Conservation (phyloP, 2,888 invertebrate species). For the Tolmerus cingulatus region DNA sequence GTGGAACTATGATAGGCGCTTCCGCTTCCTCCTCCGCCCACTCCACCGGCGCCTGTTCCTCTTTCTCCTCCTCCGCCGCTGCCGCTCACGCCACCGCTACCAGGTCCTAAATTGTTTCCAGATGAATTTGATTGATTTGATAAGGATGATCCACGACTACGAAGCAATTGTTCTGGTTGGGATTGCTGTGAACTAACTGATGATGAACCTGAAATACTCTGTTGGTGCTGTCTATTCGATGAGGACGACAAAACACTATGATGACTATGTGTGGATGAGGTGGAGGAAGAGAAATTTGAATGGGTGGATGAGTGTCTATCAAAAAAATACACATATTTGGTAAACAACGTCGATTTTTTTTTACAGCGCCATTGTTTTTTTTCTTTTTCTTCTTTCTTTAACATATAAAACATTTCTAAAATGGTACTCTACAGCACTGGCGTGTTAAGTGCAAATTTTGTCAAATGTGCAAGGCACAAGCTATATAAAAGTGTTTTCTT, state of each 20-base stretch:
- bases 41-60: constrained; percentile 17
- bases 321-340: constrained; percentile 23
- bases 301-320: constrained; percentile 55
- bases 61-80: constrained; percentile 29
- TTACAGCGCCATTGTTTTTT: neutral
- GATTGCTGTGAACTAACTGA: constrained; percentile 28
- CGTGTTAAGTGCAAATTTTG: neutral
- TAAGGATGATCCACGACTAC: constrained; percentile 31
- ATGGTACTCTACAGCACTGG: neutral
- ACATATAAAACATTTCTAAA: neutral
- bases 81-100: constrained; percentile 50
- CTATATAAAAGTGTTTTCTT: neutral
- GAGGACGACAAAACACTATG: constrained; percentile 44
- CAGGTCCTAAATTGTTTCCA: constrained; percentile 16
- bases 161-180: constrained; percentile 19
- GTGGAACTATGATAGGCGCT: constrained; percentile 50
- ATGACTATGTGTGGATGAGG: constrained; percentile 49
- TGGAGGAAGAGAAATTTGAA: constrained; percentile 58
- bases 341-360: neutral
- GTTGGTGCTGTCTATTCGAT: constrained; percentile 42
- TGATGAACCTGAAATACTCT: constrained; percentile 35
- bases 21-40: constrained; percentile 54
- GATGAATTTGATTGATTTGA: constrained; percentile 8
- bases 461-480: neutral
- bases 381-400: neutral